Base-by-base conservation (phyloP, 2,113 vertebrate genomes). In the Silurus glanis region DNA sequence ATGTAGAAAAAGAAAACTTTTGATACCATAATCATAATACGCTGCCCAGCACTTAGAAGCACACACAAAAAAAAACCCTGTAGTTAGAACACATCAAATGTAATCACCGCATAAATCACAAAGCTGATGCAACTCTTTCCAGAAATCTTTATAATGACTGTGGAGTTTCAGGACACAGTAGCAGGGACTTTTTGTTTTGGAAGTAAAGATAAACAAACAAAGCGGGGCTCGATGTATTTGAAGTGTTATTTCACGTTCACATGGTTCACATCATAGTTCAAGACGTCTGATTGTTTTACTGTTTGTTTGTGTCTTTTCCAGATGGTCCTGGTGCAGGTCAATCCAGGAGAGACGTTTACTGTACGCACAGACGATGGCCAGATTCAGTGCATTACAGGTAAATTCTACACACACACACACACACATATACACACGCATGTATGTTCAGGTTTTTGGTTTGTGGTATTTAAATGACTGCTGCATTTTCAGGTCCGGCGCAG, bases 271-370 rank as follows among this genome's bases (percentile, higher is more conserved):
- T 71, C 17, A 28, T 53, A 5, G 49, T 71, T 49, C 64, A 45
- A 17, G 12, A 3, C 53, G 6, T 55, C 28, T 74, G 82, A 49
- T 28, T 10, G 16, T 76, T 14, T 9, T 61, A 9, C n/a, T 85
- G n/a, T 84, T 61, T 67, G 49, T 62, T n/a, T 82, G n/a, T 69
- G 49, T 61, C 1, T n/a, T 74, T 83, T 25, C 2, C 90, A 96
- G 96, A 94, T 96, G 85, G 95, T 96, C 88, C 90, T 96, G 85
- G 94, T 96, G 25, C 96, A 96, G 86, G 96, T 96, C 64, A 96
- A 96, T 86, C 95, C 95, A 51, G 96, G 96, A 59, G 96, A 96
- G 90, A 95, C 93, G 8, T 95, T 96, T 53, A 96, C 96, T 71
- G 95, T 96, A 86, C 95, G 93, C 90, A 95, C 95, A 89, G 94